Base-by-base conservation (phyloP, 2,113 vertebrate species). In the Stegastes partitus region DNA sequence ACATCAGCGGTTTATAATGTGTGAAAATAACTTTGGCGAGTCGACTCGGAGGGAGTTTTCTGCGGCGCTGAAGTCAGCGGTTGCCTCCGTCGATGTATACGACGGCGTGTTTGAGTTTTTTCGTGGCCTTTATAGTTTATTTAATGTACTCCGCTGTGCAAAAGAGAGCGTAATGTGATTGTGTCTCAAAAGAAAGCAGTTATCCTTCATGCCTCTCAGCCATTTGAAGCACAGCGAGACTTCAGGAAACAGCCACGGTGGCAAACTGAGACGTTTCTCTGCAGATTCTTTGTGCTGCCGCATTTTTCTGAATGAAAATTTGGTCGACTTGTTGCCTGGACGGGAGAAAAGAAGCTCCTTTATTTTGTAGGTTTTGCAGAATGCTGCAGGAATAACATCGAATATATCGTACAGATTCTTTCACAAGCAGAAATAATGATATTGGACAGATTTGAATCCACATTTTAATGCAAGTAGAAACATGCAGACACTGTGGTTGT, bases 1-100 rank as follows among this genome's bases (percentile, higher is more conserved):
- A 59, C 25, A 55, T 72, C 68, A 74, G 28, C 74, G 68, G 68
- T 71, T 77, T 28, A n/a, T 77, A 79, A 81, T 67, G 79, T 84
- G 82, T 77, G n/a, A 82, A 88, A 72, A 39, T 82, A 58, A 74
- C 78, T 64, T 63, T 25, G 15, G 21, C 56, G 45, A 64, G 50
- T 75, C 68, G 22, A 76, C 37, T 47, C 68, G 23, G 16, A 76
- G 23, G 51, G 47, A 42, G 21, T 65, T 25, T 70, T 72, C 72
- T 12, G 65, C 3, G 56, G 25, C 42, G 16, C 28, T 47, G 19
- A 65, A 23, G 31, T n/a, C 12, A 44, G 12, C 14, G 42, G n/a
- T 79, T 23, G 7, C 21, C 6, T 39, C 3, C 5, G 25, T 44
- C 18, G 0, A 19, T 45, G 16, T 49, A 9, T 21, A n/a, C 21